Conservation (phyloP, 1,140 invertebrate genomes). For the Drosophila mojavensis region DNA sequence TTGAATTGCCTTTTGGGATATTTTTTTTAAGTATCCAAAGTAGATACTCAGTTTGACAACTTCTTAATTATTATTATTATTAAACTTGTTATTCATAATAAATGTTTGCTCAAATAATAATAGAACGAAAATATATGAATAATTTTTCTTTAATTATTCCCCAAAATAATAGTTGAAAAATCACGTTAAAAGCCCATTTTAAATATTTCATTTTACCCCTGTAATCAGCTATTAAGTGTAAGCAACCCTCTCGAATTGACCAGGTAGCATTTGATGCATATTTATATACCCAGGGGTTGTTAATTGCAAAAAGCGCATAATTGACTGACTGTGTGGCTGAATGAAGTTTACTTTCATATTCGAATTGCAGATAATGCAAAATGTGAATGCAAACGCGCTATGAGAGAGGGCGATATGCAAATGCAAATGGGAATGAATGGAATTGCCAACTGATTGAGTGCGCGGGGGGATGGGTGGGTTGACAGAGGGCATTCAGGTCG, state of each 20-base stretch:
- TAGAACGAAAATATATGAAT: no score
- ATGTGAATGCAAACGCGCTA: conserved; percentile 4
- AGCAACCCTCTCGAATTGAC: conserved; percentile 25
- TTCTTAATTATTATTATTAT: no score
- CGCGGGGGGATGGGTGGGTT: conserved; percentile 5
- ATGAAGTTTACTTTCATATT: conserved; percentile 42
- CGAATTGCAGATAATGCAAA: conserved; percentile 60
- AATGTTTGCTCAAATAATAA: no score
- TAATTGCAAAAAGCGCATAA: conserved; percentile 74
- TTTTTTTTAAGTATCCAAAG: no score
- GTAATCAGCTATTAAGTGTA: conserved; percentile 23
- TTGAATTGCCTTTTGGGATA: no score
- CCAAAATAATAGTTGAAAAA: no score
- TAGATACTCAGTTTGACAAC: no score
- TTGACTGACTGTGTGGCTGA: conserved; percentile 72
- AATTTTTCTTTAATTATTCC: no score
- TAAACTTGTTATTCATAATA: no score
- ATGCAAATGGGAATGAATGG: conserved; percentile 24
- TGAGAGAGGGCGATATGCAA: conserved; percentile 21
- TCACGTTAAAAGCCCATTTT: background rate
- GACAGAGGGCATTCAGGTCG: conserved; percentile 8
- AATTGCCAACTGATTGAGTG: conserved; percentile 2
- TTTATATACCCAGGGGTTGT: conserved; percentile 60
- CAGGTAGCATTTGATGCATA: conserved; percentile 59
- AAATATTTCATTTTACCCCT: background rate